These are phyloP conservation scores for Iguana delicatissima DNA, from an alignment of 2,797 vertebrate species.

Conservation along the genomic window DNA sequence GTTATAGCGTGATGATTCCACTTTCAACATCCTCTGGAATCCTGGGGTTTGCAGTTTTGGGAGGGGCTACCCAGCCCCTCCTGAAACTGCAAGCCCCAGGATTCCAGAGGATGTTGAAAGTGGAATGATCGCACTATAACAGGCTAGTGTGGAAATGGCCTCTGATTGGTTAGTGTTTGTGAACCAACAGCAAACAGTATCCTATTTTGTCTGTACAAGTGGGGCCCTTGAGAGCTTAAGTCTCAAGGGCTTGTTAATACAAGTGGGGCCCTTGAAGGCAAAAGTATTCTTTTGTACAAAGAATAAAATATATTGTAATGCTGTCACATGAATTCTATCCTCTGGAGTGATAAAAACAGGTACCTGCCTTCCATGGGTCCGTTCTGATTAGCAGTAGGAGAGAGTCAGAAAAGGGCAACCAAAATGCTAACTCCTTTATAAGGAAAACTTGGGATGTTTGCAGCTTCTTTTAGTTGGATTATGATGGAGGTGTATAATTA, in stretches of 20 bases:
- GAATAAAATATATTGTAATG: neutral
- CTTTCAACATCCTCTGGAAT: no score
- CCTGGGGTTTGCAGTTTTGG: no score
- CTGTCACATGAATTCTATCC: neutral
- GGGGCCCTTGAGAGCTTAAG: neutral
- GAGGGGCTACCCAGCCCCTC: no score
- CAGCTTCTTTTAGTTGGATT: neutral
- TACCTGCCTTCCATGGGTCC: neutral
- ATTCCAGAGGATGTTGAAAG: no score
- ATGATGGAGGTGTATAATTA: neutral
- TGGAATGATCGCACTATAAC: no score
- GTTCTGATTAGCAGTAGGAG: no score
- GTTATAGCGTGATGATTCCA: no score
- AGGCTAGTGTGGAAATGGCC: no score
- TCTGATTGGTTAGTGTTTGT: neutral
- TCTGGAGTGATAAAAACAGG: neutral
- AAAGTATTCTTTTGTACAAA: no score
- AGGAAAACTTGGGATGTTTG: neutral
- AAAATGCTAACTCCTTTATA: neutral
- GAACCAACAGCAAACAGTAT: neutral
- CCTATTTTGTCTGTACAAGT: neutral
- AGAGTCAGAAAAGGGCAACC: neutral
- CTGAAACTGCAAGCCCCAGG: neutral
- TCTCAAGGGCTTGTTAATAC: no score
- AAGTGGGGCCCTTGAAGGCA: neutral